Conservation (phyloP, 1,140 invertebrate genomes). For the Pararge aegeria region DNA sequence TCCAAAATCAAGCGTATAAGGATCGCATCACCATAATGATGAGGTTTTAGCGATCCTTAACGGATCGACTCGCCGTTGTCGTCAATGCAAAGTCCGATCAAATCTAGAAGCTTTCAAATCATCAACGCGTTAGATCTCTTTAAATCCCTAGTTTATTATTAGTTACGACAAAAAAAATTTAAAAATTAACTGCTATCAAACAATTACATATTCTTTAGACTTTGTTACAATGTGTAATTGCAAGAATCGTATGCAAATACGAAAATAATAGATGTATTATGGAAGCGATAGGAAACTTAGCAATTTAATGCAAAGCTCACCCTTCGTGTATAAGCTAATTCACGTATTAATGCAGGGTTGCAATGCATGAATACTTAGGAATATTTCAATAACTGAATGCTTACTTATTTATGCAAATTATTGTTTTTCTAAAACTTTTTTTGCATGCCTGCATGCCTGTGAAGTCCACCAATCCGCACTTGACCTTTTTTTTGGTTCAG, state of each 20-base stretch:
- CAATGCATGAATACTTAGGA: no score
- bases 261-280: slow-evolving; percentile 7
- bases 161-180: not conserved
- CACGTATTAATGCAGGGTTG: slow-evolving; percentile 2
- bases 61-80: no score
- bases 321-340: not conserved
- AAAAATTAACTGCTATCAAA: slow-evolving; percentile 1
- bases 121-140: no score
- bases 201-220: not conserved
- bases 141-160: no score
- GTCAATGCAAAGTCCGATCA: no score
- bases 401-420: not conserved
- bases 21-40: no score
- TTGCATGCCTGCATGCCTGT: no score
- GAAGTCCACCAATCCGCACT: no score
- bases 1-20: no score
- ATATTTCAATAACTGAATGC: not conserved
- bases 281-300: slow-evolving; percentile 6
- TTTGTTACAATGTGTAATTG: not conserved
- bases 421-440: not conserved
- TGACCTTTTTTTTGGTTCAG: no score
- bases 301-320: slow-evolving; percentile 8
- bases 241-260: slow-evolving; percentile 6
- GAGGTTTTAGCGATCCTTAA: no score
- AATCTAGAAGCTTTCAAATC: no score